phyloP scores from a whole-genome alignment of 2,113 vertebrate genomes.

The Microtus pennsylvanicus region DNA sequence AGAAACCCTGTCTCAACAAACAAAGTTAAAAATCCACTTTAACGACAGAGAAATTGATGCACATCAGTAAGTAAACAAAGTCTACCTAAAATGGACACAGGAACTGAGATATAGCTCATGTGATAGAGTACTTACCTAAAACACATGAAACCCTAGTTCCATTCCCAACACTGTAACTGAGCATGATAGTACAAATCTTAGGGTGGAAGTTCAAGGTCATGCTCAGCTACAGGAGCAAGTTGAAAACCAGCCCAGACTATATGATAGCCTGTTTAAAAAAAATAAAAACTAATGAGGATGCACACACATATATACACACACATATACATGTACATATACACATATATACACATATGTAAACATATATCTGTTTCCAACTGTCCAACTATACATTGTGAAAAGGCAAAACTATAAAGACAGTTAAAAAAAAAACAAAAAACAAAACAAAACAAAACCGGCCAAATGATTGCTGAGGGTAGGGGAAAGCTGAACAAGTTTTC shows the following conservation, averaged over 20 bases:
- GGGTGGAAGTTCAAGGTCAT: background rate
- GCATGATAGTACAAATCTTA: background rate
- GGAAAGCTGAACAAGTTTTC: background rate
- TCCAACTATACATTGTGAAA: background rate
- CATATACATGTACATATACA: too few species aligned
- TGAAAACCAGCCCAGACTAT: background rate
- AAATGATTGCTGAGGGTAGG: background rate
- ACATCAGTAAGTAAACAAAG: background rate
- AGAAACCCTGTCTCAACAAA: background rate
- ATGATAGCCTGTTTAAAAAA: background rate
- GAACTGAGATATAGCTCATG: background rate
- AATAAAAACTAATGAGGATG: background rate
- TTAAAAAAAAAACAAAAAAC: background rate
- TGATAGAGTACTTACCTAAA: background rate
- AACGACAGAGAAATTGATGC: background rate
- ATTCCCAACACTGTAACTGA: background rate
- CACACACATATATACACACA: background rate
- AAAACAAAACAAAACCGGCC: background rate
- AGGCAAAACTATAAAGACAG: background rate
- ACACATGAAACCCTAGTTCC: background rate
- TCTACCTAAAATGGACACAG: background rate
- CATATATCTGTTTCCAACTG: background rate
- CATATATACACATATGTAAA: background rate
- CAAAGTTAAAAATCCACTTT: background rate
- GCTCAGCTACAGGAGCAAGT: background rate